Evolutionary conservation across 2,113 vertebrate species (phyloP).

Genomic region (Channa argus): DNA sequence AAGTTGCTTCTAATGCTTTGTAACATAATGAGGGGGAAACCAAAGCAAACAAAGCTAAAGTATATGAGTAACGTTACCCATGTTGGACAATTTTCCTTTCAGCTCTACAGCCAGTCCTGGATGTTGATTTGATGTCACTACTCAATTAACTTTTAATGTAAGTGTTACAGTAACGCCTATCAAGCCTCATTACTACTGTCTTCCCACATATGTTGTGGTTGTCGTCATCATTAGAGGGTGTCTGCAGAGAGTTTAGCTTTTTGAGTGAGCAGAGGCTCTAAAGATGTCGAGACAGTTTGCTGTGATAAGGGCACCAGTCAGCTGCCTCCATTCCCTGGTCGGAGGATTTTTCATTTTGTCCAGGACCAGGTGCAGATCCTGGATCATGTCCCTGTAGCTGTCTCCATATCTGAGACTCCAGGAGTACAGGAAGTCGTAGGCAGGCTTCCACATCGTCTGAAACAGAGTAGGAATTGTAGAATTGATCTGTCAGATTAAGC

Average conservation of each 20-base stretch:
- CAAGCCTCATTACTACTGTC: background rate
- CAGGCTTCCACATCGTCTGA: conserved; percentile 98
- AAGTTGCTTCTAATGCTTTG: conserved; percentile 1
- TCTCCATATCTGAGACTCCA: conserved; percentile 92
- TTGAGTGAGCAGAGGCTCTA: conserved; percentile 84
- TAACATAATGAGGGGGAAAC: background rate
- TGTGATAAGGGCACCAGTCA: conserved; percentile 92
- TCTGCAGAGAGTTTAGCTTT: conserved; percentile 53
- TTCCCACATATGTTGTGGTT: conserved; percentile 17
- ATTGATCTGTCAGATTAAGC: background rate
- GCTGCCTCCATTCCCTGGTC: conserved; percentile 92
- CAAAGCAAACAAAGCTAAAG: background rate
- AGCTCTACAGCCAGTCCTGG: no score
- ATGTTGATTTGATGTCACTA: no score
- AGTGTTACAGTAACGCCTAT: no score
- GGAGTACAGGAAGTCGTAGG: conserved; percentile 94
- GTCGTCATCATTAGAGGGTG: background rate
- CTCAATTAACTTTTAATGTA: no score
- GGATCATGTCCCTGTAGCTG: conserved; percentile 90
- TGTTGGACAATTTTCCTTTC: no score
- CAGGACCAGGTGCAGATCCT: conserved; percentile 92
- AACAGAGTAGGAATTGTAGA: conserved; percentile 36
- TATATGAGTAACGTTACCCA: background rate
- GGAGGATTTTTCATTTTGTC: conserved; percentile 97
- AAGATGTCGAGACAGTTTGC: conserved; percentile 92